Evolutionary conservation across 2,888 invertebrate genomes (phyloP), one percentile per base, ranked within the genome.

Genomic region (Agrotis puta): DNA sequence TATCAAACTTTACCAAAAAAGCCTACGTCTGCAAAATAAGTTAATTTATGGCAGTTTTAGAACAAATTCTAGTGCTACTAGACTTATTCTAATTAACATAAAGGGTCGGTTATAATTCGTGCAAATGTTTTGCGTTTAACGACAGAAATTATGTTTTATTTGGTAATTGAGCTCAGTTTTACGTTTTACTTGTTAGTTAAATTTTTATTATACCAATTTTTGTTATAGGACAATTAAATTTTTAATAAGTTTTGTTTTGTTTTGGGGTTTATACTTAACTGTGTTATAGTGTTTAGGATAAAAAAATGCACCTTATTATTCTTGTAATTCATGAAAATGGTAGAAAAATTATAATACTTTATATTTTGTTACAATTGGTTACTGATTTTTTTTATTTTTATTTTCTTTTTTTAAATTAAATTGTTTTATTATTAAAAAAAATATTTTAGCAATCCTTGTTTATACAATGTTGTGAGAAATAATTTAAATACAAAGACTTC

Each of bases 61-160:
- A 51, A 54, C 53, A 20, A n/a, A 69, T 53, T 50, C 16, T 64
- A 20, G 59, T 74, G 24, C 22, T 51, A 39, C n/a, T 45, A 64
- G 61, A 62, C 14, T 73, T 79, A 73, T 74, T 74, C 24, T 63
- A 74, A 77, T 77, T 77, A 79, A 51, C 47, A 14, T 48, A n/a
- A 74, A 76, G 50, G 48, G 20, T 59, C 66, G 78, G 50, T 76
- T 72, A 43, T 58, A 72, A 57, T 62, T 62, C 20, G 53, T 65
- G 58, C 39, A 4, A 65, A 64, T 73, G 58, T 73, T 74, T 74
- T 47, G 50, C 2, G 50, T 59, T 59, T 24, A 63, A 62, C 16
- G 54, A 50, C 59, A 53, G n/a, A 69, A 74, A 77, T 77, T 50
- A 33, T 33, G 73, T 69, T 77, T 74, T 61, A 61, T 61, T 56